Conservation (phyloP, 2,888 invertebrate genomes). For the Magallana nippona region DNA sequence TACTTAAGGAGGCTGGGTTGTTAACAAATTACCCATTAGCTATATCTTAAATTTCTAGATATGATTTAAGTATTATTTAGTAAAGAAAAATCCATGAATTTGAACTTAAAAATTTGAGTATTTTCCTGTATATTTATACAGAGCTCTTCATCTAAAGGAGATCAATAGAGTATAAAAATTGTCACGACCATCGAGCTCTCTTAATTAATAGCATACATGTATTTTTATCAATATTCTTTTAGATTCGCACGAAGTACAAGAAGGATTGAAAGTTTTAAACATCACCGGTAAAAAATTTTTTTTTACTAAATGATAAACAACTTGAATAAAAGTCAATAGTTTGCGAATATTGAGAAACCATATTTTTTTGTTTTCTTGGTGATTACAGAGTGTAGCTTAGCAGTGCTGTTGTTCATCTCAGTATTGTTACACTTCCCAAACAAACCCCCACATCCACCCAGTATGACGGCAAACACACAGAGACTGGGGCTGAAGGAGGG, state of each 20-base stretch:
- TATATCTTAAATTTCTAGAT: too few species aligned
- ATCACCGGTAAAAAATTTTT: background rate
- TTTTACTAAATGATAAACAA: background rate
- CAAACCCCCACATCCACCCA: slow-evolving; percentile 56
- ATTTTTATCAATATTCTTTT: background rate
- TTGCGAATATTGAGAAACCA: background rate
- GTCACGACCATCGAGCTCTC: too few species aligned
- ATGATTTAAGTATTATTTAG: too few species aligned
- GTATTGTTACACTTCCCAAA: slow-evolving; percentile 54
- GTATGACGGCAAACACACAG: slow-evolving; percentile 50
- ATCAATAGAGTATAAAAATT: too few species aligned
- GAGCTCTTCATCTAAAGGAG: too few species aligned
- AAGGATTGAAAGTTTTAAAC: background rate
- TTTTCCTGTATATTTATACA: too few species aligned
- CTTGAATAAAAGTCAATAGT: background rate
- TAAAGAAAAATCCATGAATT: too few species aligned
- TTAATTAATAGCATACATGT: too few species aligned
- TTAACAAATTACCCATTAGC: too few species aligned
- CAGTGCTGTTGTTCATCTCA: slow-evolving; percentile 47
- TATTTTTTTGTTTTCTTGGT: background rate
- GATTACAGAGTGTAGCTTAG: slow-evolving; percentile 53
- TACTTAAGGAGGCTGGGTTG: too few species aligned
- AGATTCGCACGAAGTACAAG: background rate
- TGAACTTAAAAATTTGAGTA: too few species aligned
- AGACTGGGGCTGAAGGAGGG: slow-evolving; percentile 49